Conservation (phyloP, 2,113 vertebrate species). For the Chlamydotis undulata region DNA sequence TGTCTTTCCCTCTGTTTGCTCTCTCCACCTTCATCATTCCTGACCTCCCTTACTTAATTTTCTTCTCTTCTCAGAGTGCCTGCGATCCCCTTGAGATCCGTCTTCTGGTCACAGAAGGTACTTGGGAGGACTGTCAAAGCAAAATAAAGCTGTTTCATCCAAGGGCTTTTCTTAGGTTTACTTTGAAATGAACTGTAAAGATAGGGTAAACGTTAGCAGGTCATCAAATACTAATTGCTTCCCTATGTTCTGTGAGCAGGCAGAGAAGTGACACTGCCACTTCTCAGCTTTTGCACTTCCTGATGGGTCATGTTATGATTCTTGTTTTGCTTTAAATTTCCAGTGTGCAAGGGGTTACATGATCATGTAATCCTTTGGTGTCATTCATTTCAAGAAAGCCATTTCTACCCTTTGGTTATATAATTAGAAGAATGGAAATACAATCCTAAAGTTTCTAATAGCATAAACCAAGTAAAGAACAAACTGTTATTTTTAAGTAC, state of each 20-base stretch:
- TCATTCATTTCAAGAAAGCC: not conserved
- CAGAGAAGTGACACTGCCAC: not conserved
- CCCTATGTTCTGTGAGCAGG: not conserved
- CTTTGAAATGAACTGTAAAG: not conserved
- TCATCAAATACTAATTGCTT: not conserved
- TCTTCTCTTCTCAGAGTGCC: not conserved
- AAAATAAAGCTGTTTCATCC: not conserved
- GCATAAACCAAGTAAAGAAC: not conserved
- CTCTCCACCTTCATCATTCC: not conserved
- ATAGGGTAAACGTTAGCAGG: not conserved
- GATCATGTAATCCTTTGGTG: not conserved
- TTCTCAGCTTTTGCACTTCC: not conserved
- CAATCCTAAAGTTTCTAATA: not conserved
- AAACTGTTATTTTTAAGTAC: not conserved
- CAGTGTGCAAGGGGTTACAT: not conserved
- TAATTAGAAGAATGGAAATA: not conserved
- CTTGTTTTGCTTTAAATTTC: not conserved
- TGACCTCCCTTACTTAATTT: not conserved
- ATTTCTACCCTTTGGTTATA: not conserved
- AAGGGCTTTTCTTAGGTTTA: not conserved
- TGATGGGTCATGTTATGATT: not conserved
- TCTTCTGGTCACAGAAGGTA: not conserved
- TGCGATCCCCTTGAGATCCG: not conserved
- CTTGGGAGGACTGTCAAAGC: not conserved
- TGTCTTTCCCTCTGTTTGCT: not conserved